These are phyloP conservation scores for Lethenteron reissneri DNA, from an alignment of 2,113 vertebrate genomes.

Conservation along the genomic window DNA sequence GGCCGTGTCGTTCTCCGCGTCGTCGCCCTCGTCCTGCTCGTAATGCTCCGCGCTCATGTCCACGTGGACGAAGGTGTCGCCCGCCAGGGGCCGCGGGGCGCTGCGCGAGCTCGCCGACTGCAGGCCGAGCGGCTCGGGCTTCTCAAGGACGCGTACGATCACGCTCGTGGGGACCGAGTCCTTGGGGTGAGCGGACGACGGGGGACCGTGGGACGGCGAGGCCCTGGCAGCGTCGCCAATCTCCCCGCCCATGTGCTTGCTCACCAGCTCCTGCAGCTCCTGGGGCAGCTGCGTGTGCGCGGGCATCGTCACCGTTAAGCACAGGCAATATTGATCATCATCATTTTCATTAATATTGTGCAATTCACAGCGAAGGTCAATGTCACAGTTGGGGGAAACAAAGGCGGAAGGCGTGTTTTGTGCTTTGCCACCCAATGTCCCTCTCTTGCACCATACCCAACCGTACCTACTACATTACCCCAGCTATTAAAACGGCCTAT, in stretches of 20 bases:
- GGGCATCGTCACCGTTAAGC: too few species aligned
- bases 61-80: slow-evolving; percentile 78
- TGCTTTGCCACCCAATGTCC: too few species aligned
- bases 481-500: too few species aligned
- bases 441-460: too few species aligned
- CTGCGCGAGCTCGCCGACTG: slow-evolving; percentile 37
- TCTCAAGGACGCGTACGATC: slow-evolving; percentile 61
- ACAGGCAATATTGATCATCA: too few species aligned
- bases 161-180: slow-evolving; percentile 47
- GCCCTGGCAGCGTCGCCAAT: slow-evolving; percentile 17
- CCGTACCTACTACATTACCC: too few species aligned
- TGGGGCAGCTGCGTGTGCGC: slow-evolving; percentile 33
- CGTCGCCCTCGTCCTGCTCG: slow-evolving; percentile 15
- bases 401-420: too few species aligned
- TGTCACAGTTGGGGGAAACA: too few species aligned
- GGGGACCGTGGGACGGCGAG: slow-evolving; percentile 30
- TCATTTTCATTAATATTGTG: too few species aligned
- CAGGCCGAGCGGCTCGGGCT: slow-evolving; percentile 46
- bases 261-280: slow-evolving; percentile 64
- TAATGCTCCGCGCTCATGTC: slow-evolving; percentile 50
- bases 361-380: too few species aligned
- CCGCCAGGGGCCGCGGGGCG: slow-evolving; percentile 39
- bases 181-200: slow-evolving; percentile 27
- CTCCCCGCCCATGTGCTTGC: slow-evolving; percentile 51
- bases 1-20: slow-evolving; percentile 15